These are phyloP conservation scores for Drosophila hamatofila DNA, from an alignment of 2,888 invertebrate species.

Conservation along the genomic window DNA sequence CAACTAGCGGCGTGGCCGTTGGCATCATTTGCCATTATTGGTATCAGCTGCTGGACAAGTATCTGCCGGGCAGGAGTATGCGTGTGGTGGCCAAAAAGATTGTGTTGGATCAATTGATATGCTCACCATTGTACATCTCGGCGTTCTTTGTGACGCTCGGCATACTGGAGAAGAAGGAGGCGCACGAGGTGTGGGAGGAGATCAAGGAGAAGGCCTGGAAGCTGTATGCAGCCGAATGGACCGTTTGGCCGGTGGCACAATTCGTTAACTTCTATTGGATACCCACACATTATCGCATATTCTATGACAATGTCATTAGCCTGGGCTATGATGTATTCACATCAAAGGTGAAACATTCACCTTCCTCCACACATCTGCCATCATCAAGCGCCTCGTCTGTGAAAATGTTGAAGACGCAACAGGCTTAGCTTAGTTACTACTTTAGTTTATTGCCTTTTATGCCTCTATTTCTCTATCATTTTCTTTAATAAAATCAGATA, in stretches of 20 bases:
- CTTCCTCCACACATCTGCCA: conserved; percentile 41
- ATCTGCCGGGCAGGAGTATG: conserved; percentile 89
- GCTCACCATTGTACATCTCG: conserved; percentile 92
- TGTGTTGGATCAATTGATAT: conserved; percentile 92
- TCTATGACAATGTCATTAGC: conserved; percentile 94
- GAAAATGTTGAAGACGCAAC: conserved; percentile 34
- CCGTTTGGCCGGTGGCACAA: conserved; percentile 97
- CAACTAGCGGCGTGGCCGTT: conserved; percentile 90
- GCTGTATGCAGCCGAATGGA: conserved; percentile 94
- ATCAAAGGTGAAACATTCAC: conserved; percentile 90
- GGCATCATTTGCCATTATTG: conserved; percentile 94
- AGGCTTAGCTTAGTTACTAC: conserved; percentile 12
- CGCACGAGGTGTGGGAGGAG: conserved; percentile 88
- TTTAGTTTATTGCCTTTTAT: neutral
- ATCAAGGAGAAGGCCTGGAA: conserved; percentile 90
- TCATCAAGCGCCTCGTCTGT: conserved; percentile 7
- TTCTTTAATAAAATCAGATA: conserved; percentile 1
- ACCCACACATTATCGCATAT: conserved; percentile 92
- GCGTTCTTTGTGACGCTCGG: conserved; percentile 92
- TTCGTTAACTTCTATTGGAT: conserved; percentile 95
- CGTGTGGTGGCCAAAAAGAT: conserved; percentile 91
- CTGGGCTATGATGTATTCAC: conserved; percentile 94
- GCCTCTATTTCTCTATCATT: neutral
- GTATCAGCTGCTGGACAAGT: conserved; percentile 91
- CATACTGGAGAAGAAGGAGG: conserved; percentile 88